A percentile compares a stretch with the other conserved stretches of the same genome.
These are phyloP conservation scores for Myotis pilosus DNA, from an alignment of 2,797 vertebrate genomes.

Conservation along the genomic window DNA sequence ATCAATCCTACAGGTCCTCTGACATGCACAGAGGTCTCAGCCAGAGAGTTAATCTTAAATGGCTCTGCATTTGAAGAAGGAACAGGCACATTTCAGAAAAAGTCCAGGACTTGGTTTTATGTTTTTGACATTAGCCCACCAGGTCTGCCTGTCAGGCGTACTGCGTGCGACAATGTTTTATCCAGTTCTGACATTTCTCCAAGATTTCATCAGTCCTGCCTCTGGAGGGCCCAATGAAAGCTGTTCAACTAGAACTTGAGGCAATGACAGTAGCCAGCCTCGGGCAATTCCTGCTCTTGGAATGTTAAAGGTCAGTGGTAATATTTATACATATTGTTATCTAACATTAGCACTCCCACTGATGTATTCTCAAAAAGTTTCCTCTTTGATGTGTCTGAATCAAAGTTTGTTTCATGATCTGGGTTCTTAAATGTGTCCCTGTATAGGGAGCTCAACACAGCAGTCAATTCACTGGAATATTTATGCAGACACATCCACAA, in stretches of 20 bases:
- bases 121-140: constrained; percentile 59
- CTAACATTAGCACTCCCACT: constrained; percentile 51
- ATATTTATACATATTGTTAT: constrained; percentile 70
- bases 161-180: constrained; percentile 40
- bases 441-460: neutral
- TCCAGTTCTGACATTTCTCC: constrained; percentile 59
- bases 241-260: constrained; percentile 64
- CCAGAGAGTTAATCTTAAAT: constrained; percentile 8
- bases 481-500: neutral
- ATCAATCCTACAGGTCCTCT: neutral
- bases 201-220: constrained; percentile 56
- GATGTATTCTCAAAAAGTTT: constrained; percentile 42
- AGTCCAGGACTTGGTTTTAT: constrained; percentile 25
- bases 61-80: constrained; percentile 6
- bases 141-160: constrained; percentile 22
- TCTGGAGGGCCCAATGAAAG: constrained; percentile 65
- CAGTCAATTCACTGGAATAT: neutral
- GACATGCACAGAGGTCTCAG: neutral
- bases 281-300: constrained; percentile 53
- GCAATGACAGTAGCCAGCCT: constrained; percentile 59
- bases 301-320: constrained; percentile 71
- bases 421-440: neutral
- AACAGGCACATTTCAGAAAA: constrained; percentile 29
- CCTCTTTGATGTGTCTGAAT: constrained; percentile 46
- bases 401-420: constrained; percentile 57